A percentile compares a stretch with the other conserved stretches of the same genome.
These are phyloP conservation scores for Clarias laeviceps DNA, from an alignment of 2,797 vertebrate species.

Conservation along the genomic window DNA sequence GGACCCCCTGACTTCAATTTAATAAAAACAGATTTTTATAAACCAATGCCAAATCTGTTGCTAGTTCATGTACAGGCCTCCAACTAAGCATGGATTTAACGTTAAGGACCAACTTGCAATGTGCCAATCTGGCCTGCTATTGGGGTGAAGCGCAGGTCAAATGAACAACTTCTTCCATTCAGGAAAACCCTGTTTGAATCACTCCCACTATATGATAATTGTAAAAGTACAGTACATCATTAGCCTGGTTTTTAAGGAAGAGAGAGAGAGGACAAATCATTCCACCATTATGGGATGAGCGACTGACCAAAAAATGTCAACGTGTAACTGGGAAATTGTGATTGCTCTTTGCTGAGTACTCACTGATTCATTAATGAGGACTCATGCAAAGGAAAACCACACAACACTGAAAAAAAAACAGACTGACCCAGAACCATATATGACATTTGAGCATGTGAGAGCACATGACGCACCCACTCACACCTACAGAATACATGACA, in stretches of 20 bases:
- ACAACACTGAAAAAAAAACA: neutral
- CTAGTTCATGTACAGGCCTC: constrained; percentile 27
- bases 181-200: neutral
- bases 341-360: neutral
- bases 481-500: constrained; percentile 1
- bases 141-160: constrained; percentile 23
- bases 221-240: neutral
- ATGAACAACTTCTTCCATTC: neutral
- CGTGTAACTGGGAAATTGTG: neutral
- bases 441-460: constrained; percentile 3
- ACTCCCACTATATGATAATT: neutral
- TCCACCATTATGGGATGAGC: neutral
- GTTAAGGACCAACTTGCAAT: constrained; percentile 10
- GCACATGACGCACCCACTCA: constrained; percentile 27
- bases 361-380: constrained; percentile 26
- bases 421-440: neutral
- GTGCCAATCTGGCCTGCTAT: constrained; percentile 23
- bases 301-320: neutral
- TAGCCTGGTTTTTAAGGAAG: neutral
- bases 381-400: neutral
- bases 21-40: constrained; percentile 31
- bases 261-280: neutral
- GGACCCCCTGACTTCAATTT: neutral
- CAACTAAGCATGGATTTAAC: constrained; percentile 25
- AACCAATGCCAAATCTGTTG: constrained; percentile 29